phyloP scores from a whole-genome alignment of 2,797 vertebrate genomes.

The Siniperca undulata region DNA sequence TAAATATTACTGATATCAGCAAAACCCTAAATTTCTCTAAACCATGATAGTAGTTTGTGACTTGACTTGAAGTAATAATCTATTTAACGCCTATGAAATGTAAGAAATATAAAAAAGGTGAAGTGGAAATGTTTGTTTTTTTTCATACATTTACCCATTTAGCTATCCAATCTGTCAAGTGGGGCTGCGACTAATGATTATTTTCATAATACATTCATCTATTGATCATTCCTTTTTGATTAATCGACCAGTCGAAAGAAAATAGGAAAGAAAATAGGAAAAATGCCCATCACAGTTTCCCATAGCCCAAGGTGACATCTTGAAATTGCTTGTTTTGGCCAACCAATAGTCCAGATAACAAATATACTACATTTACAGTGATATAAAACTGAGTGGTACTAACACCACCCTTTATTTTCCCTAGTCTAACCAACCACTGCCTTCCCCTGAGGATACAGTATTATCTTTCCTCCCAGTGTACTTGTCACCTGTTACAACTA shows the following conservation, averaged over 20 bases:
- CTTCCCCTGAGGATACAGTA: slow-evolving; percentile 43
- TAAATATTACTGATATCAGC: neutral
- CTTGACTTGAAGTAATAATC: neutral
- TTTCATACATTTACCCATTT: neutral
- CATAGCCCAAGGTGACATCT: neutral
- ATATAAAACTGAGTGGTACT: neutral
- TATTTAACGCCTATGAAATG: neutral
- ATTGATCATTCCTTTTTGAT: neutral
- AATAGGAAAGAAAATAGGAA: neutral
- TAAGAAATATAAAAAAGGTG: neutral
- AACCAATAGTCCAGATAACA: neutral
- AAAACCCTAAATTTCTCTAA: neutral
- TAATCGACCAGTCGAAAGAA: neutral
- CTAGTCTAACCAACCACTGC: slow-evolving; percentile 15
- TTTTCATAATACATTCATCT: neutral
- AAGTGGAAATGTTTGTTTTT: neutral
- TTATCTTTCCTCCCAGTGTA: slow-evolving; percentile 51
- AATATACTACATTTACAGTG: neutral
- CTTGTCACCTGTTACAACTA: slow-evolving; percentile 70
- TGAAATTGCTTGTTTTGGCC: neutral
- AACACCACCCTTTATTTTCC: slow-evolving; percentile 24
- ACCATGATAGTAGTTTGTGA: neutral
- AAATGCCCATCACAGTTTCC: neutral
- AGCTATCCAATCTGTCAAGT: neutral
- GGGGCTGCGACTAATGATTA: neutral